Conservation (phyloP, 2,888 invertebrate genomes). For the Catocala sponsa region DNA sequence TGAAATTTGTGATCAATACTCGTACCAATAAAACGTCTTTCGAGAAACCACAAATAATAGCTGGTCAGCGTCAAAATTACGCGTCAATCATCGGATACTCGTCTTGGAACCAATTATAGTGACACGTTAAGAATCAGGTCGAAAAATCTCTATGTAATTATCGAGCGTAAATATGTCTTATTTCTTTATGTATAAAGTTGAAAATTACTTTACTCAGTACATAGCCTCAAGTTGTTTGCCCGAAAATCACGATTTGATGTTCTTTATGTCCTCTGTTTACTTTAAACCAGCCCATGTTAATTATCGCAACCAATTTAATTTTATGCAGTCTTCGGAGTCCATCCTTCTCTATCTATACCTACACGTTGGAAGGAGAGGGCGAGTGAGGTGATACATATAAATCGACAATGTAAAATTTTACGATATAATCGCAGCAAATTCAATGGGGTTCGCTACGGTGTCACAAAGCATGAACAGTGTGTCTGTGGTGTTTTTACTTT, state of each 20-base stretch:
- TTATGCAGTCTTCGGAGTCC: slow-evolving; percentile 57
- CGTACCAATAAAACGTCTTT: slow-evolving; percentile 53
- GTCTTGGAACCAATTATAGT: slow-evolving; percentile 65
- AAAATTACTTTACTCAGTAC: slow-evolving; percentile 49
- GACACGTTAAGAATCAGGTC: slow-evolving; percentile 69
- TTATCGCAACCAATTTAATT: slow-evolving; percentile 74
- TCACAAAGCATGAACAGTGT: slow-evolving; percentile 50
- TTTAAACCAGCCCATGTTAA: slow-evolving; percentile 73
- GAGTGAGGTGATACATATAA: slow-evolving; percentile 68
- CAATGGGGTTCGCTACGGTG: slow-evolving; percentile 50
- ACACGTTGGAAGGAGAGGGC: slow-evolving; percentile 54
- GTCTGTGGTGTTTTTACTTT: slow-evolving; percentile 21
- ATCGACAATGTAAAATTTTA: slow-evolving; percentile 79
- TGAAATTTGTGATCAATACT: slow-evolving; percentile 51
- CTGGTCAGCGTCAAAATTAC: slow-evolving; percentile 58
- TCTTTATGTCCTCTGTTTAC: slow-evolving; percentile 68
- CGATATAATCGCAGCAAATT: slow-evolving; percentile 62
- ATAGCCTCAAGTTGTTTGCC: slow-evolving; percentile 55
- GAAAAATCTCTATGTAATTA: slow-evolving; percentile 50
- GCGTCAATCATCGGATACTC: slow-evolving; percentile 66
- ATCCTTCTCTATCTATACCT: slow-evolving; percentile 52
- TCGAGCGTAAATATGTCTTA: slow-evolving; percentile 51
- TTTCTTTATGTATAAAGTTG: slow-evolving; percentile 46
- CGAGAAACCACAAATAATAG: slow-evolving; percentile 57
- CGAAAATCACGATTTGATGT: slow-evolving; percentile 60